Conservation (phyloP, 2,113 vertebrate genomes). For the Erpornis zantholeuca region DNA sequence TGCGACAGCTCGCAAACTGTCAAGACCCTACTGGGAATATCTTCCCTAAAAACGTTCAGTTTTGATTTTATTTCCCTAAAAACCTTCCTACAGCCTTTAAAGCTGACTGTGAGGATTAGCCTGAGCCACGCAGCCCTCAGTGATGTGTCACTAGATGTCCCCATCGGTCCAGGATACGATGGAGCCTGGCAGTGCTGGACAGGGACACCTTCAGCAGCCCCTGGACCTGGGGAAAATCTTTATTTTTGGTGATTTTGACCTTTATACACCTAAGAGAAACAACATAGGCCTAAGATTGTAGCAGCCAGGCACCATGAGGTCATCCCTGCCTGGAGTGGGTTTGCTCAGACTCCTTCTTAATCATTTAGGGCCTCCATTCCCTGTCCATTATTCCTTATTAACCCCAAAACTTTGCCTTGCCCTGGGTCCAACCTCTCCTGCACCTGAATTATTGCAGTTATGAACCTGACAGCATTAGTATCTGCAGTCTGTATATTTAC, state of each 20-base stretch:
- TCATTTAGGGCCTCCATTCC: background rate
- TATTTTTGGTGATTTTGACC: background rate
- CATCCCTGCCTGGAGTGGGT: accelerated
- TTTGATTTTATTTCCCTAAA: background rate
- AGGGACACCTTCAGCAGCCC: background rate
- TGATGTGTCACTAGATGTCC: slow-evolving; percentile 21
- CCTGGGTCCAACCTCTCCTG: background rate
- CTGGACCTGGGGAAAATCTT: background rate
- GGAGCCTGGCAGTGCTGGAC: background rate
- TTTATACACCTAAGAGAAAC: background rate
- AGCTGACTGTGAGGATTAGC: background rate
- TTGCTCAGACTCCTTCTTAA: background rate
- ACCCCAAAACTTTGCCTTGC: background rate
- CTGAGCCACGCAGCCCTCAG: accelerated
- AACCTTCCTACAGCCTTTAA: background rate
- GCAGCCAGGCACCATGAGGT: background rate
- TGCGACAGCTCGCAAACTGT: background rate
- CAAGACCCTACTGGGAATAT: background rate
- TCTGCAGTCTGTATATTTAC: background rate
- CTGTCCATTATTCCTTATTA: background rate
- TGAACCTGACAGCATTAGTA: background rate
- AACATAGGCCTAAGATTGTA: background rate
- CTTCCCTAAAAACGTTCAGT: accelerated
- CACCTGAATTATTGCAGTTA: background rate
- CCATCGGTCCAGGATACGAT: background rate